phyloP scores from a whole-genome alignment of 1,140 invertebrate species.

The Archegozetes longisetosus region DNA sequence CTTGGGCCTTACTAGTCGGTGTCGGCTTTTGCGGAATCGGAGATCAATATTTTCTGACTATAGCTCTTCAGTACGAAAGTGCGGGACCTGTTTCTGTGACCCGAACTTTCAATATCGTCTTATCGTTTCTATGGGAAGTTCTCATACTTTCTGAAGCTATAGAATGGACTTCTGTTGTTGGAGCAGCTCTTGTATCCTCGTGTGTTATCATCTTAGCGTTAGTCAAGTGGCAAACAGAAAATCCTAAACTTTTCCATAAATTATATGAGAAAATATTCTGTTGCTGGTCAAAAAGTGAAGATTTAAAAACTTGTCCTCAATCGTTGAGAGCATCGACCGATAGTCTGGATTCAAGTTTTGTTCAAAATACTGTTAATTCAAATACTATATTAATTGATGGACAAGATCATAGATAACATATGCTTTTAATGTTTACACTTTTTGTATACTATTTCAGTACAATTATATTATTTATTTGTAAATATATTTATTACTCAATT shows the following conservation, averaged over 20 bases:
- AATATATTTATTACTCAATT: too few species aligned
- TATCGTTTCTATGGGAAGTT: conserved; percentile 45
- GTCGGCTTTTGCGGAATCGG: conserved; percentile 67
- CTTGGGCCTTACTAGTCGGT: conserved; percentile 57
- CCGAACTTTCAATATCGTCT: conserved; percentile 69
- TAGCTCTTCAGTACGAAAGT: conserved; percentile 69
- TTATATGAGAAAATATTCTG: not conserved
- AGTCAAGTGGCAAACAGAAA: conserved; percentile 13
- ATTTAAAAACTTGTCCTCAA: not conserved
- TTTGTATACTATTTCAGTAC: too few species aligned
- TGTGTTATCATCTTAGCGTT: conserved; percentile 8
- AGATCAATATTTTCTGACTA: conserved; percentile 65
- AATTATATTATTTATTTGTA: too few species aligned
- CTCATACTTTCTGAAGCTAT: conserved; percentile 12
- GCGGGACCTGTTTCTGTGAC: conserved; percentile 75
- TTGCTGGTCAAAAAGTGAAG: not conserved
- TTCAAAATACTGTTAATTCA: too few species aligned
- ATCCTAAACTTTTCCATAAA: conserved; percentile 1
- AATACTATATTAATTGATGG: too few species aligned
- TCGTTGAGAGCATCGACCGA: not conserved
- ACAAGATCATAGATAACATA: too few species aligned
- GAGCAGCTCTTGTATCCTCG: conserved; percentile 6
- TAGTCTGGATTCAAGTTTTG: not conserved
- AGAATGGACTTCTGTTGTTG: conserved; percentile 6
- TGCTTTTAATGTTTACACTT: too few species aligned